Evolutionary conservation across 2,113 vertebrate genomes (phyloP).

Genomic region (Oryzias melastigma): DNA sequence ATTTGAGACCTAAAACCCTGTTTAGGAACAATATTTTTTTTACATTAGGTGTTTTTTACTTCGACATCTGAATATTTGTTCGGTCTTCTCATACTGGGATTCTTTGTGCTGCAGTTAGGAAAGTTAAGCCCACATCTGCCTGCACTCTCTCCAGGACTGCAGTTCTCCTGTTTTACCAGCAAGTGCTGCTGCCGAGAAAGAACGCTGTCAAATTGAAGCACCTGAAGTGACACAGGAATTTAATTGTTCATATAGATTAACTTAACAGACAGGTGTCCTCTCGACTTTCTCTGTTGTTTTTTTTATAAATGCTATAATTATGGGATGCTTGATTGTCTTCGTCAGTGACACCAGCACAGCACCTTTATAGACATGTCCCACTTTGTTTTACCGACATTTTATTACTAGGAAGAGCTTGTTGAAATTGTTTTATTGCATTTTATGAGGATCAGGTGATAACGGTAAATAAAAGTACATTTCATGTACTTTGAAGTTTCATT

Average conservation of each 20-base stretch:
- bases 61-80: not conserved
- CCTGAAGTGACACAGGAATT: not conserved
- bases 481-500: no score
- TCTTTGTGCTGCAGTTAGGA: not conserved
- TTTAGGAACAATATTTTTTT: no score
- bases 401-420: no score
- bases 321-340: not conserved
- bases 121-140: not conserved
- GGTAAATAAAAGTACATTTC: no score
- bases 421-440: no score
- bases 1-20: no score
- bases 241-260: not conserved
- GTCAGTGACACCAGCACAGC: no score
- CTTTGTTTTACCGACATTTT: no score
- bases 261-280: not conserved
- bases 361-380: no score
- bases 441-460: no score
- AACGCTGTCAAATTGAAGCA: not conserved
- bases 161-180: not conserved
- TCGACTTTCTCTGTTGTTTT: not conserved
- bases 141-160: not conserved
- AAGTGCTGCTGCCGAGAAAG: not conserved
- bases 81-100: not conserved
- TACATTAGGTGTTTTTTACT: no score
- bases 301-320: not conserved